Evolutionary conservation across 2,113 vertebrate species (phyloP), one percentile per base, ranked within the genome.

Genomic region (Desmodus rotundus): DNA sequence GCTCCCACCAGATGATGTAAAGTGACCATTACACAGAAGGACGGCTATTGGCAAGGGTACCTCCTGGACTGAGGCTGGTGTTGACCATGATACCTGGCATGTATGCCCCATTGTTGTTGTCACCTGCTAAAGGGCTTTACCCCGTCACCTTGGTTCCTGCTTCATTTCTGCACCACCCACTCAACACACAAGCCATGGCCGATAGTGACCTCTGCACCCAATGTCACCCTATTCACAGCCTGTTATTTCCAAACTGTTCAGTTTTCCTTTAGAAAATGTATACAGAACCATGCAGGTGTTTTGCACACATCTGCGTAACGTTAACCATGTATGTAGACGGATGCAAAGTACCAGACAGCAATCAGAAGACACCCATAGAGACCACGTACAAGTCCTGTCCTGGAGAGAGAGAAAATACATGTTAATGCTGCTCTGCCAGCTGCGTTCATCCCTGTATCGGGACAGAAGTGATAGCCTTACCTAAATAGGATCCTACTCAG

Each of bases 251-350:
- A 77, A 78, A 88, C 28, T 58, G 20, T 38, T 56, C 65, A 33
- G 56, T 76, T 93, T 65, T 68, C 36, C 38, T 93, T 72, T 63
- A 26, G 58, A 88, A 91, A 78, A 58, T 13, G 13, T 31, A 72
- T 11, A 47, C 56, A 54, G 33, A 72, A 74, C 15, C 12, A 2
- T 0, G 14, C 50, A 84, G 56, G 63, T 94, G 74, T 89, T 80
- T 50, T 33, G 7, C 31, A 28, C 61, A 36, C 43, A 52, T 38
- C 26, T n/a, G 58, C 72, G 31, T 58, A 83, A 56, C 6, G 7
- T 16, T 41, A n/a, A 56, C 47, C 8, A 0, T 68, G 22, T 5
- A 19, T 26, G 1, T 81, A 17, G 13, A 24, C 1, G 36, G 15
- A 28, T 72, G 22, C 10, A 63, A 33, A 28, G 50, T 47, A 58